Conservation (phyloP, 1,140 invertebrate species). For the Danaus plexippus region DNA sequence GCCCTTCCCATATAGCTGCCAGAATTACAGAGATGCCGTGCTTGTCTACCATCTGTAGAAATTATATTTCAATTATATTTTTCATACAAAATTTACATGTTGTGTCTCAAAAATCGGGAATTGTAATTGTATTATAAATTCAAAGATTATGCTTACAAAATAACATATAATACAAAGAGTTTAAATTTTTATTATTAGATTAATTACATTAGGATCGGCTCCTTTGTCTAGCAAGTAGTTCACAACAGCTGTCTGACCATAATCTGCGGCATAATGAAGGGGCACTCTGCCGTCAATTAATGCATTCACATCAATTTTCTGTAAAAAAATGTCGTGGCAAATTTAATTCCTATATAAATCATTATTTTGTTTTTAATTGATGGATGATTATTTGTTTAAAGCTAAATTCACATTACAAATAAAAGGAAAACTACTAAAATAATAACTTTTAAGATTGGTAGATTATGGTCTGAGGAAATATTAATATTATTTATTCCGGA, state of each 20-base stretch:
- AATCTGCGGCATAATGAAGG: constrained; percentile 94
- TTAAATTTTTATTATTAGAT: background rate
- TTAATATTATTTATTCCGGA: constrained; percentile 1
- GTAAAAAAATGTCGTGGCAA: constrained; percentile 7
- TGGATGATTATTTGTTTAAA: too few relatives aligned
- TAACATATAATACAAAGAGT: too few relatives aligned
- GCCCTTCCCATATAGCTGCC: constrained; percentile 96
- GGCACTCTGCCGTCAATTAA: constrained; percentile 89
- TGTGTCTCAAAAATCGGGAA: too few relatives aligned
- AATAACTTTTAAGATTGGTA: constrained; percentile 1
- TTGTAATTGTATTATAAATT: too few relatives aligned
- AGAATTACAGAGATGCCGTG: constrained; percentile 93
- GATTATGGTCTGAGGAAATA: constrained; percentile 13
- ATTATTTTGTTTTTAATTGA: too few relatives aligned
- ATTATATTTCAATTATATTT: background rate
- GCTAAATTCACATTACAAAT: background rate
- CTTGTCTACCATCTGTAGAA: constrained; percentile 85
- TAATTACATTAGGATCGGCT: constrained; percentile 93
- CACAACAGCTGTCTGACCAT: constrained; percentile 93
- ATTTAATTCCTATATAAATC: background rate
- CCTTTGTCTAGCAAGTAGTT: constrained; percentile 90
- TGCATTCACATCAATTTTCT: constrained; percentile 90
- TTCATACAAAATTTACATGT: too few relatives aligned
- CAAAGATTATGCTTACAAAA: too few relatives aligned
- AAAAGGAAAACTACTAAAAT: background rate